Conservation (phyloP, 2,888 invertebrate genomes). For the Rhingia campestris region DNA sequence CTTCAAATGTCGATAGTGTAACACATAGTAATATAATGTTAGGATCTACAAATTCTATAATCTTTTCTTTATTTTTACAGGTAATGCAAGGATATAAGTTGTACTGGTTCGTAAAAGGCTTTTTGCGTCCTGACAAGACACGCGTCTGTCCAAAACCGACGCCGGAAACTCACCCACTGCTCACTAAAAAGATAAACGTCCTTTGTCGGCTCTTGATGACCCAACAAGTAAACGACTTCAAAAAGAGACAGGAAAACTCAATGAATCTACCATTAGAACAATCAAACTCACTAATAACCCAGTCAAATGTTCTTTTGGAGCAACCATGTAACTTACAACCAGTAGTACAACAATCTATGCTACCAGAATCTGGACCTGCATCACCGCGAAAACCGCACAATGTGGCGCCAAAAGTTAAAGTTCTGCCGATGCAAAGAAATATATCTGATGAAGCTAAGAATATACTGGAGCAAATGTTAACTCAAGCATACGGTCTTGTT, state of each 20-base stretch:
- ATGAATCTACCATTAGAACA: too few relatives aligned
- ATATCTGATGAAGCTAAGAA: slow-evolving; percentile 49
- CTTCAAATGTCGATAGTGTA: too few relatives aligned
- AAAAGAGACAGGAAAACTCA: slow-evolving; percentile 36
- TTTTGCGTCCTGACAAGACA: slow-evolving; percentile 78
- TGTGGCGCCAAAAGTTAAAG: slow-evolving; percentile 34
- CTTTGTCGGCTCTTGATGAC: slow-evolving; percentile 80
- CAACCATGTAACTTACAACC: too few relatives aligned
- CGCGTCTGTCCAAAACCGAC: slow-evolving; percentile 81
- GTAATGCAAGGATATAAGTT: slow-evolving; percentile 79
- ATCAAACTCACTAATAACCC: too few relatives aligned
- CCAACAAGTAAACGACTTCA: slow-evolving; percentile 78
- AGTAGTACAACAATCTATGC: neutral
- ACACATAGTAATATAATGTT: too few relatives aligned
- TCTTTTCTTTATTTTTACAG: slow-evolving; percentile 52
- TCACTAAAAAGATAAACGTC: slow-evolving; percentile 81
- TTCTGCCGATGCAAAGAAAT: slow-evolving; percentile 51
- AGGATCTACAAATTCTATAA: too few relatives aligned
- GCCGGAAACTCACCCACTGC: slow-evolving; percentile 80
- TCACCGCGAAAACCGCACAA: neutral
- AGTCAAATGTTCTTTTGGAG: too few relatives aligned
- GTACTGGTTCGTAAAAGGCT: slow-evolving; percentile 80
- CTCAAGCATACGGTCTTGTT: slow-evolving; percentile 75
- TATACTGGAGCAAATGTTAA: slow-evolving; percentile 66
- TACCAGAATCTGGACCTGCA: slow-evolving; percentile 6